These are phyloP conservation scores for Tromatobia lineatoria DNA, from an alignment of 2,888 invertebrate species.

Conservation along the genomic window DNA sequence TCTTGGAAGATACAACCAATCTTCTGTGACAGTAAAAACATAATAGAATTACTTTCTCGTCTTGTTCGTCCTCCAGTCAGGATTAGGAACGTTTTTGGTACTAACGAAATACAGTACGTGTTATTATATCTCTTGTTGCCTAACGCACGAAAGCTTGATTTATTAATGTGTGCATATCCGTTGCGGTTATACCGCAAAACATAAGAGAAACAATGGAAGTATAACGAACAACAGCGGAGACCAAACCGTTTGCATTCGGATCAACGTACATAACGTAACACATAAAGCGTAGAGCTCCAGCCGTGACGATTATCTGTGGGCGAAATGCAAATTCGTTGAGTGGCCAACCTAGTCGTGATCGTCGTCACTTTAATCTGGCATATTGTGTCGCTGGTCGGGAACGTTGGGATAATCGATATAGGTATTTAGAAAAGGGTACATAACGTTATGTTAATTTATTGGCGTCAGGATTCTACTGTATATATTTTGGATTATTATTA, in stretches of 20 bases:
- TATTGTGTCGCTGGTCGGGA: constrained; percentile 14
- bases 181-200: constrained; percentile 49
- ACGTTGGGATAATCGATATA: not conserved
- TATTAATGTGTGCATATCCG: constrained; percentile 55
- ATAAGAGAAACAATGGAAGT: constrained; percentile 57
- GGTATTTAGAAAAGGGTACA: not conserved
- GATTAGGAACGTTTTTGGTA: not conserved
- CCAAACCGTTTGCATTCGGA: constrained; percentile 45
- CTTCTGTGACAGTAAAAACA: not conserved
- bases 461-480: not conserved
- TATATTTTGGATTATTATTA: not conserved
- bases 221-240: constrained; percentile 25
- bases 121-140: constrained; percentile 35
- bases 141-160: constrained; percentile 51
- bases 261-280: constrained; percentile 46
- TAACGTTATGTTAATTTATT: not conserved
- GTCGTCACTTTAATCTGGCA: constrained; percentile 18
- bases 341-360: constrained; percentile 53
- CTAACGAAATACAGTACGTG: not conserved
- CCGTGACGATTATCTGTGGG: constrained; percentile 55
- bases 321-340: constrained; percentile 67
- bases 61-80: not conserved
- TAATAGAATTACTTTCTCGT: not conserved
- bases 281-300: constrained; percentile 21
- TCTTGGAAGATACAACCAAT: not conserved